These are phyloP conservation scores for Jaculus jaculus DNA, from an alignment of 2,113 vertebrate species.

Conservation along the genomic window DNA sequence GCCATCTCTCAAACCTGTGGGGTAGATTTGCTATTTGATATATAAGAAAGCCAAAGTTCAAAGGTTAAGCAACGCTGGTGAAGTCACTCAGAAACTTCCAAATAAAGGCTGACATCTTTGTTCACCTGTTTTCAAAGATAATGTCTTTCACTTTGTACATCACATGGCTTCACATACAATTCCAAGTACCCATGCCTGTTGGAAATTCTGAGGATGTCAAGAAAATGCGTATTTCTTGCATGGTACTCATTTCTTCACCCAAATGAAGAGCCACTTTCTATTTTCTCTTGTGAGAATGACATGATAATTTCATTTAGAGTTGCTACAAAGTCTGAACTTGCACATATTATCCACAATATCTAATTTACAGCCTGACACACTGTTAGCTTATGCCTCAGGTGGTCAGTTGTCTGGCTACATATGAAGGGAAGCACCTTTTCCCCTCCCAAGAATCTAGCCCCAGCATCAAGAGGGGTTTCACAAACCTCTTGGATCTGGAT, in stretches of 20 bases:
- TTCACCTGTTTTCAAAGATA: neutral
- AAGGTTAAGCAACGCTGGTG: neutral
- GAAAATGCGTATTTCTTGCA: fast-evolving
- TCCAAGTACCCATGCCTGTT: too few relatives aligned
- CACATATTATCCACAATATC: neutral
- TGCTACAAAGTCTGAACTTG: neutral
- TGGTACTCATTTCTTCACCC: neutral
- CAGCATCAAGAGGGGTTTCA: neutral
- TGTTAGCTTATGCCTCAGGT: fast-evolving
- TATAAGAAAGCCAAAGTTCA: neutral
- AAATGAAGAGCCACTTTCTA: neutral
- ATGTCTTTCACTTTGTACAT: neutral
- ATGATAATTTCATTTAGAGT: too few relatives aligned
- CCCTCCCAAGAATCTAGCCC: neutral
- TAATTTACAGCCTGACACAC: too few relatives aligned
- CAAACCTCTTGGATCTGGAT: neutral
- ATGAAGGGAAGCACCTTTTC: neutral
- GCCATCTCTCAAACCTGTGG: too few relatives aligned
- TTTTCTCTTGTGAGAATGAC: neutral
- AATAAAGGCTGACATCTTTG: neutral
- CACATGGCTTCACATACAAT: neutral
- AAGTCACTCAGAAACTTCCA: neutral
- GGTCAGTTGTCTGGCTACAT: neutral
- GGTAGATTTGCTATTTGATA: neutral
- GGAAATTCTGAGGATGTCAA: neutral